phyloP scores from a whole-genome alignment of 2,113 vertebrate genomes.

The Mirounga angustirostris region DNA sequence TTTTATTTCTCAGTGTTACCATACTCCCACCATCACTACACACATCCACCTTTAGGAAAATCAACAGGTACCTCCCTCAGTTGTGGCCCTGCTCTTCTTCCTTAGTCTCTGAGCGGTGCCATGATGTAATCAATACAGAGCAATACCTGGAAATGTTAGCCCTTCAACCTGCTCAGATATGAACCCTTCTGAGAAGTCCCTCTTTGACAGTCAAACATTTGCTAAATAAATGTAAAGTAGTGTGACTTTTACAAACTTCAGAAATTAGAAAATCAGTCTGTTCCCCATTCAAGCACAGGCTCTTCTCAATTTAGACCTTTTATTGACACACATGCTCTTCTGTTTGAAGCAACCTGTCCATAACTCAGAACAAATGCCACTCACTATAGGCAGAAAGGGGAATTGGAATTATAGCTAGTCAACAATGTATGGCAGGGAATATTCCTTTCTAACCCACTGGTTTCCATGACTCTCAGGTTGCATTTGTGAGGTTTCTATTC shows the following conservation, averaged over 20 bases:
- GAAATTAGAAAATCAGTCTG: conserved; percentile 47
- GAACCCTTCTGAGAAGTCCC: conserved; percentile 16
- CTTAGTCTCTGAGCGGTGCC: conserved; percentile 13
- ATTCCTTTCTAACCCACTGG: conserved; percentile 46
- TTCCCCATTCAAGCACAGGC: conserved; percentile 28
- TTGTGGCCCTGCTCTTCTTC: neutral
- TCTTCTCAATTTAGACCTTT: conserved; percentile 58
- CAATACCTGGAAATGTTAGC: conserved; percentile 48
- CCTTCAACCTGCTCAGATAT: neutral
- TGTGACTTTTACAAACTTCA: conserved; percentile 57
- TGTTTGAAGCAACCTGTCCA: conserved; percentile 34
- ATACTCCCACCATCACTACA: neutral
- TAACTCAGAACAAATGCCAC: conserved; percentile 43
- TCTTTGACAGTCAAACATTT: conserved; percentile 22
- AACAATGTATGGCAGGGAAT: conserved; percentile 5
- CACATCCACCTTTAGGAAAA: conserved; percentile 30
- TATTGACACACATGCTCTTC: conserved; percentile 33
- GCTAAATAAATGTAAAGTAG: conserved; percentile 15
- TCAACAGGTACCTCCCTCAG: neutral
- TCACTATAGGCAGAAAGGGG: conserved; percentile 25
- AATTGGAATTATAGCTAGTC: conserved; percentile 28
- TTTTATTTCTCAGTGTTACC: neutral
- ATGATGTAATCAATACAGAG: conserved; percentile 43
- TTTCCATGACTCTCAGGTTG: conserved; percentile 45
- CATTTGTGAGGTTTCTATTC: conserved; percentile 46